Conservation (phyloP, 2,113 vertebrate species). For the Chelonoidis abingdonii region DNA sequence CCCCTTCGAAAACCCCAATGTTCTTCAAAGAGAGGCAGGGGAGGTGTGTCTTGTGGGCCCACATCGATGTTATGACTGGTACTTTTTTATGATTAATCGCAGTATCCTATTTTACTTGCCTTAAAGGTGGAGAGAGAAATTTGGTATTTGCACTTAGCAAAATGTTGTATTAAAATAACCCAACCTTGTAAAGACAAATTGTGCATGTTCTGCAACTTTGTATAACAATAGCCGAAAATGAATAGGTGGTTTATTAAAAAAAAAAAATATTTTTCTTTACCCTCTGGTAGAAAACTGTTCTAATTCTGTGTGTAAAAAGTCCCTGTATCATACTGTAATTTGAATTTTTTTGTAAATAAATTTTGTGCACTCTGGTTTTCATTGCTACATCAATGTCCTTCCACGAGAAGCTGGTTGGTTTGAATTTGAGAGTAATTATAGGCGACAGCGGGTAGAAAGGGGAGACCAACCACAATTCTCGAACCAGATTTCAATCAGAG, state of each 20-base stretch:
- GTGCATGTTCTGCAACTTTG: constrained; percentile 81
- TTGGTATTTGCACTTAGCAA: constrained; percentile 84
- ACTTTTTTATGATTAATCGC: constrained; percentile 26
- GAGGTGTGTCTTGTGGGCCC: constrained; percentile 1
- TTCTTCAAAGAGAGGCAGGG: background rate
- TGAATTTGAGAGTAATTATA: background rate
- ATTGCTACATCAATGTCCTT: fast-evolving
- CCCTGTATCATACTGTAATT: constrained; percentile 85
- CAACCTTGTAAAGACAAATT: constrained; percentile 47
- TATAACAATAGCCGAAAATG: constrained; percentile 74
- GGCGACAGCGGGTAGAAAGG: background rate
- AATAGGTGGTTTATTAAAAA: constrained; percentile 75
- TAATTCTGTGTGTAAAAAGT: constrained; percentile 81
- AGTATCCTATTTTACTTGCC: constrained; percentile 79
- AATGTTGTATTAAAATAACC: constrained; percentile 56
- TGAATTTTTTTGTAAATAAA: constrained; percentile 85
- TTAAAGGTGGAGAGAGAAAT: constrained; percentile 83
- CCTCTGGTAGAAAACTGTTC: constrained; percentile 73
- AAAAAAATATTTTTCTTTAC: constrained; percentile 77
- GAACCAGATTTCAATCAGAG: background rate
- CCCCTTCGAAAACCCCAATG: background rate
- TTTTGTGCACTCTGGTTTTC: constrained; percentile 64
- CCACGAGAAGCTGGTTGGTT: background rate
- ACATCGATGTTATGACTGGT: constrained; percentile 13
- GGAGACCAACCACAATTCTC: fast-evolving